These are phyloP conservation scores for Cheilosia impressa DNA, from an alignment of 2,888 invertebrate genomes.

Conservation along the genomic window DNA sequence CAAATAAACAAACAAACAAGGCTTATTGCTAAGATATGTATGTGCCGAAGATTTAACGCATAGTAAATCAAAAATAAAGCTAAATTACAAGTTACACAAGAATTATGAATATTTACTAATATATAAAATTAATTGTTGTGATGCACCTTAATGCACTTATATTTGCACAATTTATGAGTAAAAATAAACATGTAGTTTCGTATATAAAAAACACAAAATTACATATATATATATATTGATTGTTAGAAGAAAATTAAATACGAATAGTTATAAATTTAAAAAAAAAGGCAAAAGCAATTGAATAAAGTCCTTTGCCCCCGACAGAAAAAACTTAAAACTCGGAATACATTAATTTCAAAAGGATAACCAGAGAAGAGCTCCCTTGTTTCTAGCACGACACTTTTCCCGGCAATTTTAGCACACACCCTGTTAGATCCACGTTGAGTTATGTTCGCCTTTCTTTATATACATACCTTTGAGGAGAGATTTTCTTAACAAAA, in stretches of 20 bases:
- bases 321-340: not conserved
- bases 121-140: constrained; percentile 66
- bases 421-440: not conserved
- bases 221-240: constrained; percentile 65
- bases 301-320: constrained; percentile 62
- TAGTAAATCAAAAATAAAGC: constrained; percentile 30
- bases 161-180: constrained; percentile 73
- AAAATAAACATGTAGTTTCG: constrained; percentile 61
- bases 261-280: constrained; percentile 27
- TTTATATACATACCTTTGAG: constrained; percentile 24
- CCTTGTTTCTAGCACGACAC: constrained; percentile 6
- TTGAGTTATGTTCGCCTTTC: not conserved
- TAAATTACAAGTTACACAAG: constrained; percentile 20
- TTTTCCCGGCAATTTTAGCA: constrained; percentile 45
- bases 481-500: constrained; percentile 70
- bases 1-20: constrained; percentile 30
- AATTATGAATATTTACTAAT: constrained; percentile 44
- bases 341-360: not conserved
- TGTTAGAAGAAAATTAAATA: constrained; percentile 52
- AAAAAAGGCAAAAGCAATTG: constrained; percentile 43
- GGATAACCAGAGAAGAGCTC: constrained; percentile 59
- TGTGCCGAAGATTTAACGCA: constrained; percentile 58
- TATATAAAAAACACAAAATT: constrained; percentile 58
- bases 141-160: constrained; percentile 75
- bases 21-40: constrained; percentile 59